A percentile compares a stretch with the other conserved stretches of the same genome.
Evolutionary conservation across 2,113 vertebrate genomes (phyloP).

Genomic region (Scytalopus superciliaris): DNA sequence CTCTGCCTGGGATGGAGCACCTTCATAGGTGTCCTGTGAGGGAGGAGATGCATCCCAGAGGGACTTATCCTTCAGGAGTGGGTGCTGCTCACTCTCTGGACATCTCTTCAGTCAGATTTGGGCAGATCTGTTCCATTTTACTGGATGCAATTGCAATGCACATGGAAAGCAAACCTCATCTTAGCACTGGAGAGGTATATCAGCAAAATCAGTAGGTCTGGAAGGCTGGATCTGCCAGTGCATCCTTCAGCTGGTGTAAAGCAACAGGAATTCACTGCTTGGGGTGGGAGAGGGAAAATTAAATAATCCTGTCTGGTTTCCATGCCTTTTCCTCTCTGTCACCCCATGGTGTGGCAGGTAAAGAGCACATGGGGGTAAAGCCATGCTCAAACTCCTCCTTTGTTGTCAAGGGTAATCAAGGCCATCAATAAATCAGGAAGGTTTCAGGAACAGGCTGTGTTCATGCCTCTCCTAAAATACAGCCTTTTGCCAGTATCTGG

Average conservation of each 20-base stretch:
- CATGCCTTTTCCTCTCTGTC: neutral
- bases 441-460: neutral
- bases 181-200: neutral
- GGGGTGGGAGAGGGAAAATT: neutral
- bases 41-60: neutral
- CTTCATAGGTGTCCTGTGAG: neutral
- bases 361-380: neutral
- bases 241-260: neutral
- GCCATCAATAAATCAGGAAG: conserved; percentile 14
- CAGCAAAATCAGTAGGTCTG: neutral
- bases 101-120: neutral
- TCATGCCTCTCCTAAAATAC: conserved; percentile 43
- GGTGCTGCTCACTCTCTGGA: fast-evolving
- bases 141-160: neutral
- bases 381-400: neutral
- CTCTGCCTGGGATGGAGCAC: neutral
- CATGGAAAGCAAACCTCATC: fast-evolving
- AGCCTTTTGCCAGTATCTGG: neutral
- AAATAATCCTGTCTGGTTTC: neutral
- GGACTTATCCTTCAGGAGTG: neutral
- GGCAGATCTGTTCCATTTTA: neutral
- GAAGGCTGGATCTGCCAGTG: neutral
- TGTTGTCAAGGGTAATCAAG: conserved; percentile 38
- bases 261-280: neutral
- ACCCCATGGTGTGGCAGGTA: neutral